Conservation (phyloP, 2,888 invertebrate genomes). For the Diachrysia chrysitis region DNA sequence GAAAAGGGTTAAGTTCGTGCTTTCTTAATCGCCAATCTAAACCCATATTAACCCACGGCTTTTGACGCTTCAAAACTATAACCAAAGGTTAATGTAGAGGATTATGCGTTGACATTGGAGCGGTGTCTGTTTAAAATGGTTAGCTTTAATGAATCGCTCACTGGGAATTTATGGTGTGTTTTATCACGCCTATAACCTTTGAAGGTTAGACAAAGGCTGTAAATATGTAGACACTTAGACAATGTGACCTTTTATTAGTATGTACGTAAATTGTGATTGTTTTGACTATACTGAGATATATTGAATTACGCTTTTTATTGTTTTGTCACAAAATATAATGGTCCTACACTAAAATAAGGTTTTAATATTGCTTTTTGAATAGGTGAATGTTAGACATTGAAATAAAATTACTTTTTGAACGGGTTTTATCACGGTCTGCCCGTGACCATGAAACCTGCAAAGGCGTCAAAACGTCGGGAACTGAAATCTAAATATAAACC, state of each 20-base stretch:
- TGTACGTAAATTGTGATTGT: neutral
- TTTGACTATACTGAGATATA: neutral
- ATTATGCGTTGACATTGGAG: neutral
- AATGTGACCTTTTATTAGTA: constrained; percentile 2
- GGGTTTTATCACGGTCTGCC: too few species aligned
- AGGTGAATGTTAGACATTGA: too few species aligned
- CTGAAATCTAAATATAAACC: too few species aligned
- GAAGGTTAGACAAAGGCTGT: neutral
- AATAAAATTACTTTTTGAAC: too few species aligned
- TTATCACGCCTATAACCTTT: constrained; percentile 3
- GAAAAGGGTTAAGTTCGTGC: constrained; percentile 7
- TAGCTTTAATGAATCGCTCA: constrained; percentile 1
- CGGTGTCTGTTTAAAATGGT: neutral
- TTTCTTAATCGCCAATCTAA: constrained; percentile 8
- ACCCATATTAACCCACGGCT: constrained; percentile 23
- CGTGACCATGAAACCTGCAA: too few species aligned
- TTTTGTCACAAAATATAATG: constrained; percentile 37
- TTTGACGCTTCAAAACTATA: constrained; percentile 33
- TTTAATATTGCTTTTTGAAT: constrained; percentile 41
- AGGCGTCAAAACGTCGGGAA: too few species aligned
- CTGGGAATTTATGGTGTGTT: constrained; percentile 1
- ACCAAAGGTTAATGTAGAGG: neutral
- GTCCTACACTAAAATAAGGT: constrained; percentile 62
- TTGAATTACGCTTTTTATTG: neutral
- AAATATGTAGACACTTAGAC: too few species aligned